Conservation (phyloP, 1,140 invertebrate genomes). For the Lepidurus couesii region DNA sequence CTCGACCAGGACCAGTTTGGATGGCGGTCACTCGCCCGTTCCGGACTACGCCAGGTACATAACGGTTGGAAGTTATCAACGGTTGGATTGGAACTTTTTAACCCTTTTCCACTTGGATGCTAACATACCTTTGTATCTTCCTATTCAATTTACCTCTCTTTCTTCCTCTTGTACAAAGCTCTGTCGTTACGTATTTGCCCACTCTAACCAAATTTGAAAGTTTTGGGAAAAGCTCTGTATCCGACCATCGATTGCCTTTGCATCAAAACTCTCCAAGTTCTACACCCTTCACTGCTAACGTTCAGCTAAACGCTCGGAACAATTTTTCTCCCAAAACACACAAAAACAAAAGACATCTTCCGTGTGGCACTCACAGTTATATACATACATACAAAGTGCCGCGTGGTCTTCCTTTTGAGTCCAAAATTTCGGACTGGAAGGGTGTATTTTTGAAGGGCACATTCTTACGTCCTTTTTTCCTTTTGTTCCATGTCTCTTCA, state of each 20-base stretch:
- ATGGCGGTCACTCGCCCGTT: constrained; percentile 27
- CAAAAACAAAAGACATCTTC: neutral
- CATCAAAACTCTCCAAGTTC: neutral
- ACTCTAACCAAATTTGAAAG: neutral
- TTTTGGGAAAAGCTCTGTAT: neutral
- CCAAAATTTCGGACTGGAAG: neutral
- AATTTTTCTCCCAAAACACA: neutral
- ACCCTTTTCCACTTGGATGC: constrained; percentile 1
- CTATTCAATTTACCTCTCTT: neutral
- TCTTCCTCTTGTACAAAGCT: neutral
- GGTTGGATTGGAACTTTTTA: neutral
- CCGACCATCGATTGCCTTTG: constrained; percentile 1
- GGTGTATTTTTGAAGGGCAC: neutral
- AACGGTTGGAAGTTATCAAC: neutral
- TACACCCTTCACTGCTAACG: neutral
- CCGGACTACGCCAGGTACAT: constrained; percentile 27
- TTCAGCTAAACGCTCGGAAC: neutral
- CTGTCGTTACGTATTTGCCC: neutral
- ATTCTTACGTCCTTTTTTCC: neutral
- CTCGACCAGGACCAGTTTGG: constrained; percentile 22
- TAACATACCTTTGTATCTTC: neutral
- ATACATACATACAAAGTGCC: no score
- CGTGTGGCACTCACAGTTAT: no score
- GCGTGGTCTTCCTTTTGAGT: no score
- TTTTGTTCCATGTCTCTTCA: neutral